phyloP scores from a whole-genome alignment of 2,888 invertebrate genomes.

The Mystacides longicornis region DNA sequence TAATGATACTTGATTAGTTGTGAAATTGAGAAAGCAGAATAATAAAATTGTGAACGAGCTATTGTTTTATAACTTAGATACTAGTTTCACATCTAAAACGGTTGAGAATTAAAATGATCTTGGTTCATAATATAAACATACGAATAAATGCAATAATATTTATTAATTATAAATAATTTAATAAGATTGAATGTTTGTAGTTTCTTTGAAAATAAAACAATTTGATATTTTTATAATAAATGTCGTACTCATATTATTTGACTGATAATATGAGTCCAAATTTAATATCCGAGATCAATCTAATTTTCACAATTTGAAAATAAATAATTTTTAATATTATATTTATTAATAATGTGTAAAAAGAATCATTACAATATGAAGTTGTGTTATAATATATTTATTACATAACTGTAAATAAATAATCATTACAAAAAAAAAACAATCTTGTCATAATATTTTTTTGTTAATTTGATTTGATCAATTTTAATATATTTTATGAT shows the following conservation, averaged over 20 bases:
- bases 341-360: not conserved
- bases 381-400: not conserved
- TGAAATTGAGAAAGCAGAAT: too few relatives aligned
- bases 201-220: too few relatives aligned
- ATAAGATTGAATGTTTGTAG: too few relatives aligned
- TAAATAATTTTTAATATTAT: not conserved
- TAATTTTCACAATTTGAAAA: not conserved
- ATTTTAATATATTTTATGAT: constrained; percentile 1
- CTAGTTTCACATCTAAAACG: too few relatives aligned
- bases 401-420: not conserved
- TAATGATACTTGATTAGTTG: not conserved
- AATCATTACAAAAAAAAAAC: not conserved
- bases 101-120: not conserved
- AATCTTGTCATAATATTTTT: not conserved
- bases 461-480: not conserved
- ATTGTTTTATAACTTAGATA: not conserved
- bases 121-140: not conserved
- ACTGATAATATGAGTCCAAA: too few relatives aligned
- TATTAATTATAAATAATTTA: too few relatives aligned
- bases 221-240: too few relatives aligned
- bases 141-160: not conserved
- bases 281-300: not conserved
- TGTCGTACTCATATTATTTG: too few relatives aligned
- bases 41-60: not conserved
- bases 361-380: not conserved